Conservation (phyloP, 2,888 invertebrate genomes). For the Laothoe populi region DNA sequence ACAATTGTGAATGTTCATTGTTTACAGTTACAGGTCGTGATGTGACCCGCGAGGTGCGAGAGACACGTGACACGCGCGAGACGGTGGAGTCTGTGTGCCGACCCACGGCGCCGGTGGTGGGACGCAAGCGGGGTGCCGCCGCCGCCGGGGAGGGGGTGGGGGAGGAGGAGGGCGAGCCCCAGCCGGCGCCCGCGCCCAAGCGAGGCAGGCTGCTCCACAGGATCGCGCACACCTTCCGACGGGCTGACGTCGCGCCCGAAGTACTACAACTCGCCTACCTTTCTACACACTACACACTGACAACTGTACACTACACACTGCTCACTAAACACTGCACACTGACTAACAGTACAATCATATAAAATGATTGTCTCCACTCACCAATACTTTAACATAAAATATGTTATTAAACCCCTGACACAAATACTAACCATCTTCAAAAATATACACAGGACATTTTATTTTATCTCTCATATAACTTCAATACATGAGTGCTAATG, state of each 20-base stretch:
- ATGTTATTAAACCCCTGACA: too few relatives aligned
- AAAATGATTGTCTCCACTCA: too few relatives aligned
- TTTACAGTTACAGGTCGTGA: not conserved
- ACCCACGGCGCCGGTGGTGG: constrained; percentile 75
- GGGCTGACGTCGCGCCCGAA: constrained; percentile 51
- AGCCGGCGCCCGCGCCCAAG: constrained; percentile 44
- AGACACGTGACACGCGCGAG: not conserved
- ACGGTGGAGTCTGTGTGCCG: constrained; percentile 43
- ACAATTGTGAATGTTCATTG: not conserved
- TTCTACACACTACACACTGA: not conserved
- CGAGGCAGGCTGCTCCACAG: constrained; percentile 63
- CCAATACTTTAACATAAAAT: too few relatives aligned
- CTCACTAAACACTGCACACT: too few relatives aligned
- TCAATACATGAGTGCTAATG: too few relatives aligned
- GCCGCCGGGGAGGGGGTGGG: constrained; percentile 29
- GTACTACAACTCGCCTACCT: constrained; percentile 38
- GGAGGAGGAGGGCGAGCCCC: not conserved
- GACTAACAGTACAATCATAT: too few relatives aligned
- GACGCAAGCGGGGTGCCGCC: constrained; percentile 74
- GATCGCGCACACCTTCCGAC: constrained; percentile 56
- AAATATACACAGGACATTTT: too few relatives aligned
- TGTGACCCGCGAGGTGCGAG: not conserved
- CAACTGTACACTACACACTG: too few relatives aligned
- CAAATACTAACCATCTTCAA: too few relatives aligned
- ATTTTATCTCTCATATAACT: too few relatives aligned